Percentiles rank a stretch among this genome's conserved stretches.
These are phyloP conservation scores for Huso huso DNA, from an alignment of 2,797 vertebrate species.

Conservation along the genomic window DNA sequence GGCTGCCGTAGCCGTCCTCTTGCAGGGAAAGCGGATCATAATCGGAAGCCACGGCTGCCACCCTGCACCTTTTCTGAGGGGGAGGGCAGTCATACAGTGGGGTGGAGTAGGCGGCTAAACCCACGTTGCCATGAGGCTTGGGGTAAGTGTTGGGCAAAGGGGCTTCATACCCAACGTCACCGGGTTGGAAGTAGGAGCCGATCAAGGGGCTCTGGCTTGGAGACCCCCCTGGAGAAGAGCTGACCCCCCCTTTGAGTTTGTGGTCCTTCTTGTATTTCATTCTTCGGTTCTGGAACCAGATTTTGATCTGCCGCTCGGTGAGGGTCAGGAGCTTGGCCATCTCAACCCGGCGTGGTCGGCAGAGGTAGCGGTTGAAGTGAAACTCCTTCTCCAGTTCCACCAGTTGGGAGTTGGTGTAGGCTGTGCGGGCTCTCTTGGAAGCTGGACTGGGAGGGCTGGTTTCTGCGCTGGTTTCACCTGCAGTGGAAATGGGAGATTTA, in stretches of 20 bases:
- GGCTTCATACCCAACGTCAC: conserved; percentile 22
- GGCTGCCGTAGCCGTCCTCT: conserved; percentile 20
- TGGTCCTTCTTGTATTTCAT: conserved; percentile 70
- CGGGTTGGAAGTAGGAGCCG: conserved; percentile 5
- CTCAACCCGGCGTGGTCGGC: conserved; percentile 58
- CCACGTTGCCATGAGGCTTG: conserved; percentile 22
- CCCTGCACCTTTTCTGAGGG: conserved; percentile 18
- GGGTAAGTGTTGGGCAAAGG: conserved; percentile 13
- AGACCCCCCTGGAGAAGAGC: conserved; percentile 18
- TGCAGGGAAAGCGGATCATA: conserved; percentile 28
- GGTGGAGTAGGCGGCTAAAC: conserved; percentile 24
- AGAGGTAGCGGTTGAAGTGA: conserved; percentile 66
- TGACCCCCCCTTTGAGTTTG: conserved; percentile 23
- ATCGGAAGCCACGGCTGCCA: conserved; percentile 22
- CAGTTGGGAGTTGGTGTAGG: conserved; percentile 65
- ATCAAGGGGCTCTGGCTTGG: conserved; percentile 21
- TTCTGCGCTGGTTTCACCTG: conserved; percentile 30
- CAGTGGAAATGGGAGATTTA: too few species aligned
- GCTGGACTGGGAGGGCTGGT: conserved; percentile 31
- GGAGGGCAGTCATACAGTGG: conserved; percentile 32
- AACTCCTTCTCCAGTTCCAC: conserved; percentile 75
- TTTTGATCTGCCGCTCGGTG: conserved; percentile 68
- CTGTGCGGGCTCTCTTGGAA: conserved; percentile 52
- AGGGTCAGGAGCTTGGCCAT: conserved; percentile 62
- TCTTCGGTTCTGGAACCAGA: conserved; percentile 74